Evolutionary conservation across 30 jellyfish, hydroid and myxozoan genomes (phyloP).

Genomic region (Rhopilema esculentum): DNA sequence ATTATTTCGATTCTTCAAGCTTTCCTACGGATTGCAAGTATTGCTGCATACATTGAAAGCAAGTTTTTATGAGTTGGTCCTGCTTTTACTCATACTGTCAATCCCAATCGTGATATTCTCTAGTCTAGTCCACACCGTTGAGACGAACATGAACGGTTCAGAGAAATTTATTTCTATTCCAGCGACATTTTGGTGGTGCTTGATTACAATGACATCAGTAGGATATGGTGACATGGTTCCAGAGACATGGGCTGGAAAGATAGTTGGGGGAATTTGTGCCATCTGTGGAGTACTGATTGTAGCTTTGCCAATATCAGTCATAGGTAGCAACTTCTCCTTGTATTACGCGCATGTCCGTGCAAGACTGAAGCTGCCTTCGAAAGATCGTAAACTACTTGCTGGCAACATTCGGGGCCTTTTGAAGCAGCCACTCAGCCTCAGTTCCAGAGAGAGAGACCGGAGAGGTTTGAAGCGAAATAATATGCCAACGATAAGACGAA

Average conservation of each 20-base stretch:
- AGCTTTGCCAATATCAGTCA: constrained; percentile 94
- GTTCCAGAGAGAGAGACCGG: constrained; percentile 94
- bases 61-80: constrained; percentile 87
- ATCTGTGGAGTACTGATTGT: constrained; percentile 87
- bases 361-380: constrained; percentile 85
- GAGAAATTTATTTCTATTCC: constrained; percentile 85
- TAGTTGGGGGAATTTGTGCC: constrained; percentile 91
- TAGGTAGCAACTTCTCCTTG: constrained; percentile 91
- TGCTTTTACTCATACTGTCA: constrained; percentile 78
- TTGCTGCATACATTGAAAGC: constrained; percentile 90
- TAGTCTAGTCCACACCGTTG: constrained; percentile 89
- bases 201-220: constrained; percentile 94
- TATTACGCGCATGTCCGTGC: constrained; percentile 98
- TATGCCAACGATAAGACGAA: constrained; percentile 59
- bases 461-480: constrained; percentile 54
- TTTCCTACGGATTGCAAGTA: constrained; percentile 97
- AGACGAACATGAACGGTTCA: constrained; percentile 26
- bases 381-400: constrained; percentile 81
- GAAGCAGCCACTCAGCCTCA: constrained; percentile 89
- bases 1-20: constrained; percentile 84
- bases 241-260: constrained; percentile 92
- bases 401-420: constrained; percentile 94
- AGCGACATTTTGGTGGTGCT: constrained; percentile 97
- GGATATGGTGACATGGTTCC: constrained; percentile 98
- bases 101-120: constrained; percentile 94